Evolutionary conservation across 2,888 invertebrate genomes (phyloP).

Genomic region (Portevinia maculata): DNA sequence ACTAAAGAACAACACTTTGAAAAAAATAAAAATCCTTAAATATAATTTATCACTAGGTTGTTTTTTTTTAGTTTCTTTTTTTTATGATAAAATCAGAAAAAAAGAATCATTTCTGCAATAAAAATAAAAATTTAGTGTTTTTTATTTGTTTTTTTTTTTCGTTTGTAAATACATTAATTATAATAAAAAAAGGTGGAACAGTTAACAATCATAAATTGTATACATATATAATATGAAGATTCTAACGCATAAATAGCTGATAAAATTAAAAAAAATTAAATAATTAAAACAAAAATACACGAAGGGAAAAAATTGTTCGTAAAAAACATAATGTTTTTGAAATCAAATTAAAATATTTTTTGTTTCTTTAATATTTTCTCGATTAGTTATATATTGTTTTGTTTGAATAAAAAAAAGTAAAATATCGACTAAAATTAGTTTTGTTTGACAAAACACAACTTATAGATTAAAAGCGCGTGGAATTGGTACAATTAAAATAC

Average conservation of each 20-base stretch:
- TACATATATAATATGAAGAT: constrained; percentile 77
- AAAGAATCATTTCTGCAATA: constrained; percentile 31
- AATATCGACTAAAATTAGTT: constrained; percentile 83
- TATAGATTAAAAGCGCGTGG: constrained; percentile 76
- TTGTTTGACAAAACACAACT: constrained; percentile 76
- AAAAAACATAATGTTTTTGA: constrained; percentile 59
- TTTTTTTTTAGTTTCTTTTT: constrained; percentile 47
- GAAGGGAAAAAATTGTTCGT: constrained; percentile 46
- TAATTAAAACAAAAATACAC: constrained; percentile 61
- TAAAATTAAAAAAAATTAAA: constrained; percentile 72
- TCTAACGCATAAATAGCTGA: constrained; percentile 74
- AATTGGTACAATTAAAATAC: constrained; percentile 78
- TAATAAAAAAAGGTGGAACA: constrained; percentile 82
- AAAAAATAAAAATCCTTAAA: constrained; percentile 52
- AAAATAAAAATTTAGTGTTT: constrained; percentile 47
- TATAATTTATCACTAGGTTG: constrained; percentile 64
- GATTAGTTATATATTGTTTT: constrained; percentile 42
- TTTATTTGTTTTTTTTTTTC: constrained; percentile 75
- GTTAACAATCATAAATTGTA: constrained; percentile 77
- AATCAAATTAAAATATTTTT: constrained; percentile 61
- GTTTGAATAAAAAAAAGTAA: constrained; percentile 81
- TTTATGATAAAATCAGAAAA: constrained; percentile 57
- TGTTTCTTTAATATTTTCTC: constrained; percentile 43
- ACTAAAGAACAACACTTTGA: constrained; percentile 50
- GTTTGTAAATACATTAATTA: constrained; percentile 82